Conservation (phyloP, 2,797 vertebrate genomes). For the Urosaurus nigricauda region DNA sequence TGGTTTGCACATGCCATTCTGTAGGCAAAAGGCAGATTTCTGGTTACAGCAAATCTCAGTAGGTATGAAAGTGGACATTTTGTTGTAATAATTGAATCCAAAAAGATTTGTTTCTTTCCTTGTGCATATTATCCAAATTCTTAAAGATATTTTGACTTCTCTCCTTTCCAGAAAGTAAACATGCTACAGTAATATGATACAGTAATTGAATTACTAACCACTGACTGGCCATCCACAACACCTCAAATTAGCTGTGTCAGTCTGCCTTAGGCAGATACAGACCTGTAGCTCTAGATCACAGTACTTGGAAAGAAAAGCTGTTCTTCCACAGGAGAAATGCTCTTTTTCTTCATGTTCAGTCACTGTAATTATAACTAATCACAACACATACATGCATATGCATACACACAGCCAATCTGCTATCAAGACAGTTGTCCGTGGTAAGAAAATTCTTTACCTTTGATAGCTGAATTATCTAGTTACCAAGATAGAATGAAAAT, state of each 20-base stretch:
- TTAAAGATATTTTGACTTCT: neutral
- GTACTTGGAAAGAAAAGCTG: neutral
- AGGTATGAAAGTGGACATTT: too few relatives aligned
- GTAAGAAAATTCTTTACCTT: conserved; percentile 2
- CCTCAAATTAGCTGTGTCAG: neutral
- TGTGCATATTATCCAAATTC: too few relatives aligned
- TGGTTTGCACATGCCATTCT: too few relatives aligned
- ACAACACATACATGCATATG: neutral
- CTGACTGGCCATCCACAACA: neutral
- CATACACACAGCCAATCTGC: neutral
- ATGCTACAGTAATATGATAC: neutral
- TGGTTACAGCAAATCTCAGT: too few relatives aligned
- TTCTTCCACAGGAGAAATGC: neutral
- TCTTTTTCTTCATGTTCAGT: neutral
- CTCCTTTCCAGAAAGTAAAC: neutral
- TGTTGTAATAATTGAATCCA: too few relatives aligned
- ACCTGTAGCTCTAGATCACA: neutral
- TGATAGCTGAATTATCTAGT: neutral
- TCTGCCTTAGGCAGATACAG: neutral
- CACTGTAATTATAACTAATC: neutral
- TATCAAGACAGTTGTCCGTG: neutral
- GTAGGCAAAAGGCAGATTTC: too few relatives aligned
- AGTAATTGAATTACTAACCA: neutral
- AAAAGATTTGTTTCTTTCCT: too few relatives aligned
- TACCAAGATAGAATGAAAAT: neutral